A percentile compares a stretch with the other conserved stretches of the same genome.
phyloP scores from a whole-genome alignment of 2,888 invertebrate species.

The Cyrtodaria siliqua region DNA sequence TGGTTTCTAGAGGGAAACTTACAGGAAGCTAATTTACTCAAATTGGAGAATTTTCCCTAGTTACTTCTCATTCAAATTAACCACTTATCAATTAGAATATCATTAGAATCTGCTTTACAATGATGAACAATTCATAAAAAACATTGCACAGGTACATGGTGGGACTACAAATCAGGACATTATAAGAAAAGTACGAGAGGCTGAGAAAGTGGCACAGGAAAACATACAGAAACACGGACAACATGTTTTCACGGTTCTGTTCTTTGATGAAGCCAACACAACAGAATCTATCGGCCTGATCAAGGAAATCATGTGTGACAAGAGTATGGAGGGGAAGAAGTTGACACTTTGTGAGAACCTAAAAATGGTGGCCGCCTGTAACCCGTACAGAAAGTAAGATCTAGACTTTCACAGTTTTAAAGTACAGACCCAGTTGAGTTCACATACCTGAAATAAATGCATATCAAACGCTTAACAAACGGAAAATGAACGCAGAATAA shows the following conservation, averaged over 20 bases:
- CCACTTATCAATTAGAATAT: too few species aligned
- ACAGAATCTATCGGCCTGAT: slow-evolving; percentile 83
- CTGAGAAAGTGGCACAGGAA: slow-evolving; percentile 69
- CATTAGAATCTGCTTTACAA: too few species aligned
- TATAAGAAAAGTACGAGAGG: slow-evolving; percentile 75
- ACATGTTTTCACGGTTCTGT: slow-evolving; percentile 79
- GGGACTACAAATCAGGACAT: slow-evolving; percentile 82
- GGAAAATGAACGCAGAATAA: too few species aligned
- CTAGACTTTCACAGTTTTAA: too few species aligned
- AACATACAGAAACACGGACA: slow-evolving; percentile 65
- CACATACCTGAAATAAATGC: too few species aligned
- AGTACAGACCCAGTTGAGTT: too few species aligned
- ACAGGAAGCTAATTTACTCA: too few species aligned
- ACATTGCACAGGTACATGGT: slow-evolving; percentile 85
- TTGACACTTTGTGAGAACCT: slow-evolving; percentile 70
- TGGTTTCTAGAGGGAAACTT: too few species aligned
- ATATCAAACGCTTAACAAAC: too few species aligned
- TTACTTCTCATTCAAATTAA: too few species aligned
- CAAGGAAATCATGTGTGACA: slow-evolving; percentile 84
- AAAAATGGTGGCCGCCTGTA: slow-evolving; percentile 83
- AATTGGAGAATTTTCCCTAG: too few species aligned
- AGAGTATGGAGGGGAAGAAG: slow-evolving; percentile 75
- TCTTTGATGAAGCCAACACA: slow-evolving; percentile 85
- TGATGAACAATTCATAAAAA: too few species aligned
- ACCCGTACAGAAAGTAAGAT: slow-evolving; percentile 84